phyloP scores from a whole-genome alignment of 53 echinoderm and acorn worm species.

The Mesocentrotus franciscanus region DNA sequence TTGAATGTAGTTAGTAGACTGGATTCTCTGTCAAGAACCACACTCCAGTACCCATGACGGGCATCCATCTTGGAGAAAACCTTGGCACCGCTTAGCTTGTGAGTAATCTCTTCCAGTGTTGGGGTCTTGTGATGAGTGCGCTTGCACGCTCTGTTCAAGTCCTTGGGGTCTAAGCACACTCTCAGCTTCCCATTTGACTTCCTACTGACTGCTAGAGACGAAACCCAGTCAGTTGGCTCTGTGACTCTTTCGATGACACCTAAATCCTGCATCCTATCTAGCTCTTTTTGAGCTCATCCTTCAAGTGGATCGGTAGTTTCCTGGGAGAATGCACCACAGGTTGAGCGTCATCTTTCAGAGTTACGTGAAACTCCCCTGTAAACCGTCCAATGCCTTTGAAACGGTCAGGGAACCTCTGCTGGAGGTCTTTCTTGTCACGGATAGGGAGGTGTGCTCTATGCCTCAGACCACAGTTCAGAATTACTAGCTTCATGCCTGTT shows the following conservation, averaged over 20 bases:
- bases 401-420: too few relatives aligned
- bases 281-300: neutral
- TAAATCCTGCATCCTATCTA: constrained; percentile 30
- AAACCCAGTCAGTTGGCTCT: constrained; percentile 73
- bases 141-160: constrained; percentile 73
- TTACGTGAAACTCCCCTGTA: neutral
- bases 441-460: too few relatives aligned
- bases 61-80: constrained; percentile 8
- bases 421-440: too few relatives aligned
- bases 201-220: neutral
- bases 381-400: neutral
- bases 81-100: constrained; percentile 11
- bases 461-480: too few relatives aligned
- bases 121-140: constrained; percentile 62
- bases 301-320: neutral
- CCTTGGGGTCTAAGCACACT: constrained; percentile 84
- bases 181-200: constrained; percentile 32
- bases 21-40: constrained; percentile 63
- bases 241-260: constrained; percentile 61
- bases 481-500: too few relatives aligned
- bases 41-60: constrained; percentile 69
- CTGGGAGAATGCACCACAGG: neutral
- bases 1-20: constrained; percentile 78
- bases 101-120: constrained; percentile 58
- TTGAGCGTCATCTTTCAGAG: neutral